Evolutionary conservation across 2,888 invertebrate species (phyloP).

Genomic region (Nasonia oneida): DNA sequence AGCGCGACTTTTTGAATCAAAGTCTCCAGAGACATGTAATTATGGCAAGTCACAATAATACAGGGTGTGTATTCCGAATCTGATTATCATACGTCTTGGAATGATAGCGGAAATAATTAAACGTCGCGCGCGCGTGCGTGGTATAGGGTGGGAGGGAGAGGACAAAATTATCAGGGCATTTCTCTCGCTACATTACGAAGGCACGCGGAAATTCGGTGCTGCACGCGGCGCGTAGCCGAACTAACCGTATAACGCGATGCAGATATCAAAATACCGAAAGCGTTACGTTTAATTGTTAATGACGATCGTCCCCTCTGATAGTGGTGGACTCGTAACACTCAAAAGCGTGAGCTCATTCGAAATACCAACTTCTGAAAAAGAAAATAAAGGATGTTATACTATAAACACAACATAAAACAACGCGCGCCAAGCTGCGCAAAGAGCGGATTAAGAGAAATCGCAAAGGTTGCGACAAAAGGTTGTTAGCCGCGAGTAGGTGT

Average conservation of each 20-base stretch:
- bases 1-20: no score
- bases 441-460: conserved; percentile 42
- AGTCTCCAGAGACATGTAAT: neutral
- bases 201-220: neutral
- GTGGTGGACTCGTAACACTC: neutral
- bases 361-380: no score
- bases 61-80: conserved; percentile 69
- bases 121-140: conserved; percentile 65
- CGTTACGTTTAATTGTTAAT: conserved; percentile 56
- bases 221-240: conserved; percentile 18
- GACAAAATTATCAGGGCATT: conserved; percentile 55
- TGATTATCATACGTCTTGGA: conserved; percentile 76
- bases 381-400: neutral
- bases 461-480: conserved; percentile 58
- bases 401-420: neutral
- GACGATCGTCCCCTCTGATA: conserved; percentile 45
- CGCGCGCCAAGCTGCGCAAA: neutral
- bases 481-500: conserved; percentile 30
- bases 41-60: conserved; percentile 31
- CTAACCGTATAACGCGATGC: conserved; percentile 37
- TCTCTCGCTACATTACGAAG: conserved; percentile 47
- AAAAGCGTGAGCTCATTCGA: no score
- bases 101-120: conserved; percentile 75
- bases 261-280: conserved; percentile 58
- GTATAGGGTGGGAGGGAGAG: neutral